Conservation (phyloP, 2,888 invertebrate genomes). For the Cephus pulcher region DNA sequence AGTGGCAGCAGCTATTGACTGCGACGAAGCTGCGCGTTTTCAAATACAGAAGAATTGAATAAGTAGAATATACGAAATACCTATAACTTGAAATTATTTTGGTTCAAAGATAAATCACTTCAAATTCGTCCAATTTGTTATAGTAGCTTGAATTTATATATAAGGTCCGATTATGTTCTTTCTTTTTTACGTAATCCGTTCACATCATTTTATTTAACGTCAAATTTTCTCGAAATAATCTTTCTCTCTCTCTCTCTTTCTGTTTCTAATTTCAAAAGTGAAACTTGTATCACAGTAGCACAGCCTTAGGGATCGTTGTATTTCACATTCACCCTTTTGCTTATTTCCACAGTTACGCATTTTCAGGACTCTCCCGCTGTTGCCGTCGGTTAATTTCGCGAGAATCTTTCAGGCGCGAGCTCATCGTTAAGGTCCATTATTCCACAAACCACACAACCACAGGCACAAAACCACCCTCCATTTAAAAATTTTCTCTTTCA, state of each 20-base stretch:
- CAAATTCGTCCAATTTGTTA: not conserved
- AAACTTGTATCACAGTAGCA: not conserved
- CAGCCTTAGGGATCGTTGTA: not conserved
- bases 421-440: not conserved
- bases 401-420: not conserved
- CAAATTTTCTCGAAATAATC: not conserved
- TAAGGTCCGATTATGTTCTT: not conserved
- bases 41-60: not conserved
- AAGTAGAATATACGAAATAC: not conserved
- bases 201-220: not conserved
- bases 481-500: not conserved
- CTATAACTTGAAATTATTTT: no score
- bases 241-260: not conserved
- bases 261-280: not conserved
- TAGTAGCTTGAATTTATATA: not conserved
- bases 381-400: not conserved
- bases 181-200: not conserved
- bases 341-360: not conserved
- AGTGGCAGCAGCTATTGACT: not conserved
- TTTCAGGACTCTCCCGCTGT: not conserved
- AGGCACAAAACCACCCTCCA: not conserved
- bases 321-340: not conserved
- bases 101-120: no score
- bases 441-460: not conserved
- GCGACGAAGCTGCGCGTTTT: not conserved